Evolutionary conservation across 2,113 vertebrate genomes (phyloP), one percentile per base, ranked within the genome.

Genomic region (Forbesichthys papilliferus): DNA sequence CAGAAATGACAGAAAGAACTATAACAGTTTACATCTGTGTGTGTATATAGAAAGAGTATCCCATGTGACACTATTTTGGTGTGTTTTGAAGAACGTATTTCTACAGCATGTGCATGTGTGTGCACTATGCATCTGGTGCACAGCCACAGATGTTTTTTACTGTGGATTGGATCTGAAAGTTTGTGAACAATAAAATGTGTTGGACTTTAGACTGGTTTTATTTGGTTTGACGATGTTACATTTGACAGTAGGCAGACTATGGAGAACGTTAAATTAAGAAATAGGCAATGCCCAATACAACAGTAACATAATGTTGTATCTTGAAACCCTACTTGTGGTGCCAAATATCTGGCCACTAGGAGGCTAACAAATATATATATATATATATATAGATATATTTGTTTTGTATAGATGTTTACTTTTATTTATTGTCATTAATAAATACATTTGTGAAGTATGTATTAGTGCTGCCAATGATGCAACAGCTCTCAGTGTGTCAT

Each of bases 401-500:
- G 16, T 16, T 16, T 16, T 16, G 16, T 16, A 16, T 16, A 16
- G 16, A 27, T 27, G 27, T 27, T 27, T 27, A 27, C 27, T 27
- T 27, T 27, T 27, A 12, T 11, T 13, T 20, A 16, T 56, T 14
- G 49, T 14, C 27, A 27, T 27, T 27, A 27, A 27, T 14, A 52
- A 14, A 52, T 52, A 52, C 13, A 52, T 52, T 11, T 48, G 66
- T 54, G 27, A 27, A 42, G 18, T 34, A 12, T 46, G 69, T 66
- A 56, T 48, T 48, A 68, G 0, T 33, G 58, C 69, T 48, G 7
- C 58, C 53, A 48, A 60, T 83, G 75, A 77, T 61, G 76, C 77
- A 48, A 72, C 68, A 65, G 54, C 9, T 36, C 36, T 46, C 9
- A 11, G 63, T 68, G 33, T 70, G 67, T 80, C 71, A 68, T 80